Evolutionary conservation across 1,140 invertebrate species (phyloP).

Genomic region (Pseudomyrmex concolor): DNA sequence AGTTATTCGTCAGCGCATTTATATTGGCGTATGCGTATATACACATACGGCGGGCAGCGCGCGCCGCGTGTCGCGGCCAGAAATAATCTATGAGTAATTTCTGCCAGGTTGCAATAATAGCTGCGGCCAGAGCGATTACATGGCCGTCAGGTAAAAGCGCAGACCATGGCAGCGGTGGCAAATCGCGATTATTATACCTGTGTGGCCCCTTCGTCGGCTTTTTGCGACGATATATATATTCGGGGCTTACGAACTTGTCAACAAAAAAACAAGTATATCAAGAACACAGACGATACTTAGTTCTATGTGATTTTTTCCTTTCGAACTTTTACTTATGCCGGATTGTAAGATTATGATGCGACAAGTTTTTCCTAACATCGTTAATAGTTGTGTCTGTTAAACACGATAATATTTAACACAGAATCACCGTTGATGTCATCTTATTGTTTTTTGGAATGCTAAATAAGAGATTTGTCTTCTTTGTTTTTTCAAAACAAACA

Average conservation of each 20-base stretch:
- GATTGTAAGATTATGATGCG: too few species aligned
- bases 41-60: slow-evolving; percentile 23
- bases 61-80: slow-evolving; percentile 61
- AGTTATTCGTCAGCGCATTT: slow-evolving; percentile 72
- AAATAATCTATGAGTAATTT: slow-evolving; percentile 76
- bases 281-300: background rate
- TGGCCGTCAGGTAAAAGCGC: slow-evolving; percentile 55
- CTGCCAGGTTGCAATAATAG: slow-evolving; percentile 71
- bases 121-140: slow-evolving; percentile 62
- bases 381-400: background rate
- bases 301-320: too few species aligned
- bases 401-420: background rate
- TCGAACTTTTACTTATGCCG: too few species aligned
- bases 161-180: slow-evolving; percentile 32
- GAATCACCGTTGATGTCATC: background rate
- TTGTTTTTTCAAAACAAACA: background rate
- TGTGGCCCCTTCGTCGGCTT: background rate
- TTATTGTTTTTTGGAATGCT: background rate
- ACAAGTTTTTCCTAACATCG: background rate
- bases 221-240: slow-evolving; percentile 41
- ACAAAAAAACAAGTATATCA: background rate
- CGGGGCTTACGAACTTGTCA: slow-evolving; percentile 6
- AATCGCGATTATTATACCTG: slow-evolving; percentile 51
- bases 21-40: slow-evolving; percentile 58
- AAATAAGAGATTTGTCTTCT: background rate